Base-by-base conservation (phyloP, 2,797 vertebrate genomes). In the Eutrigla gurnardus region DNA sequence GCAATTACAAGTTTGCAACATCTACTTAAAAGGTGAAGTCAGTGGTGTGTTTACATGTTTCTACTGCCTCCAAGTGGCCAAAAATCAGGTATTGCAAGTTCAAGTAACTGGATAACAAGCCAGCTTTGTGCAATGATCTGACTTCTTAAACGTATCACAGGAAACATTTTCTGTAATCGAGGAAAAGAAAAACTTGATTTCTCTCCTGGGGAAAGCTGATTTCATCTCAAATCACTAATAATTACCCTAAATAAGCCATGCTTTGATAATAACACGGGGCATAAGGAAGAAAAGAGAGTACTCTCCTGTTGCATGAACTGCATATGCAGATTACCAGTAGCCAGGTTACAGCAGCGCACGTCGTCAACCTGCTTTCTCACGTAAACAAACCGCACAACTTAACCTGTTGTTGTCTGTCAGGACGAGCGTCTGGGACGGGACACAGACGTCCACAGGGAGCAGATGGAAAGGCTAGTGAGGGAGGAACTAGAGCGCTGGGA, bases 401-500 rank as follows among this genome's bases (percentile, higher is more conserved):
- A 8, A 57, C 59, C 5, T 63, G 57, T 79, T 60, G 66, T 8
- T 32, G 1, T 81, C 42, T 37, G 45, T 70, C 70, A 99, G 98
- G 97, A 98, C 43, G 98, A 98, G 85, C 94, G 96, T 10, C 82
- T 95, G 88, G 97, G 97, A 10, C 94, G 95, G 25, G 96, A 97
- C 85, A 94, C 87, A 0, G 97, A 98, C 3, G 82, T 92, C 25
- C 96, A 97, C 91, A 87, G 96, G 77, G 98, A 99, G 10, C 98
- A 98, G 77, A 98, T 97, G 96, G 98, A 99, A 84, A 90, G 95
- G 52, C 94, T 98, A 1, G 97, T 98, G 50, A 94, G 96, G 36
- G 98, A 99, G 85, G 98, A 99, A 62, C 75, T 99, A 86, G 97
- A 98, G 73, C 95, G 96, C 58, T 99, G 97, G 96, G 97, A 99